These are phyloP conservation scores for Ophioninae sp. DNA, from an alignment of 2,888 invertebrate species.

Conservation along the genomic window DNA sequence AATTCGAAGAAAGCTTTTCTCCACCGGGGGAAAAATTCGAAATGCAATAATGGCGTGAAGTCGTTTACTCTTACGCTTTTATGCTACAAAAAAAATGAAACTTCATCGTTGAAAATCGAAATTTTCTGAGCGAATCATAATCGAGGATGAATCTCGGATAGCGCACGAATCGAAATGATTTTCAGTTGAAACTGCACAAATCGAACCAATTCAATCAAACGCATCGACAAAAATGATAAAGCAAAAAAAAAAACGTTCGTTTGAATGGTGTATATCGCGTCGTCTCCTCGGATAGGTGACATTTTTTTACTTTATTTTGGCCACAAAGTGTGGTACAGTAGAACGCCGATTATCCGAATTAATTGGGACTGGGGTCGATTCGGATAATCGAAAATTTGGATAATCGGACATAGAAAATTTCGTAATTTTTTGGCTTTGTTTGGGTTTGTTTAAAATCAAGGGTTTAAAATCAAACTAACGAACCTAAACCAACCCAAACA, in stretches of 20 bases:
- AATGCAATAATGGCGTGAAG: not conserved
- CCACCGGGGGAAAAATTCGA: not conserved
- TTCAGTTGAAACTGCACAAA: slow-evolving; percentile 34
- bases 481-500: no score
- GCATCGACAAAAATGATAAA: slow-evolving; percentile 5
- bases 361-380: no score
- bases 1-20: not conserved
- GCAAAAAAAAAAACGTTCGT: not conserved
- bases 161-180: not conserved
- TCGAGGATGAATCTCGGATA: not conserved
- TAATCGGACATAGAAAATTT: no score
- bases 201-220: slow-evolving; percentile 25
- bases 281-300: slow-evolving; percentile 5
- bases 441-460: no score
- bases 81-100: not conserved
- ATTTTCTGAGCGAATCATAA: slow-evolving; percentile 1
- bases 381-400: no score
- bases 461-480: no score
- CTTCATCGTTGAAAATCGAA: not conserved
- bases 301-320: slow-evolving; percentile 15
- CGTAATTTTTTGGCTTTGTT: no score
- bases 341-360: no score
- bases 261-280: not conserved
- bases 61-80: not conserved
- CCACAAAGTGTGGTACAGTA: not conserved